phyloP scores from a whole-genome alignment of 2,888 invertebrate species.

The Netelia melanura region DNA sequence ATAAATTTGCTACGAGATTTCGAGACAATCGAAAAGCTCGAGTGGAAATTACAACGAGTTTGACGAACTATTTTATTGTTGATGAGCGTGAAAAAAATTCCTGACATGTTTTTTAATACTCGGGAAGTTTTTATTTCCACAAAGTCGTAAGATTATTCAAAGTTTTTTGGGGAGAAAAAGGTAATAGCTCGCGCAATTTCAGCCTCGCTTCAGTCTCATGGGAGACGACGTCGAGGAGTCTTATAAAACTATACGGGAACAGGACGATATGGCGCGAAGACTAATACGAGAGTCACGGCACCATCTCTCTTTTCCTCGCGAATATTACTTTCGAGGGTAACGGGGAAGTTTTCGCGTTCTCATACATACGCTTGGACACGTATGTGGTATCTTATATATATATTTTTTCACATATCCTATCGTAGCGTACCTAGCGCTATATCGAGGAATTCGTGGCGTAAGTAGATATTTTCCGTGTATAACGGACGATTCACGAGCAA shows the following conservation, averaged over 20 bases:
- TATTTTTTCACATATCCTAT: neutral
- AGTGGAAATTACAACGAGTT: no score
- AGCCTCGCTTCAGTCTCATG: neutral
- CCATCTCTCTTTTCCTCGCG: slow-evolving; percentile 3
- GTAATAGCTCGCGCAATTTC: neutral
- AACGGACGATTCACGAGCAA: slow-evolving; percentile 59
- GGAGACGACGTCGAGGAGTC: neutral
- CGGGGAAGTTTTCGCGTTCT: slow-evolving; percentile 26
- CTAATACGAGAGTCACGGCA: neutral
- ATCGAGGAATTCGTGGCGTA: slow-evolving; percentile 25
- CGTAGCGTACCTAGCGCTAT: neutral
- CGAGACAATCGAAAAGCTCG: no score
- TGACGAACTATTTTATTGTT: no score
- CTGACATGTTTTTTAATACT: no score
- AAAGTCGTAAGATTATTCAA: neutral
- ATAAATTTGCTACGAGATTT: no score
- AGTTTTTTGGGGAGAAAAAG: neutral
- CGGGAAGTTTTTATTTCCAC: no score
- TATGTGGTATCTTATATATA: slow-evolving; percentile 2
- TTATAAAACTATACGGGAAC: slow-evolving; percentile 11
- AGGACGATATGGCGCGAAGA: slow-evolving; percentile 3
- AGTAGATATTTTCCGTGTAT: slow-evolving; percentile 31
- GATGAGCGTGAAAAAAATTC: no score
- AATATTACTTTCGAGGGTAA: slow-evolving; percentile 41
- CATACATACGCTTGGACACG: slow-evolving; percentile 5